Conservation (phyloP, 1,140 invertebrate species). For the Telenomus remus region DNA sequence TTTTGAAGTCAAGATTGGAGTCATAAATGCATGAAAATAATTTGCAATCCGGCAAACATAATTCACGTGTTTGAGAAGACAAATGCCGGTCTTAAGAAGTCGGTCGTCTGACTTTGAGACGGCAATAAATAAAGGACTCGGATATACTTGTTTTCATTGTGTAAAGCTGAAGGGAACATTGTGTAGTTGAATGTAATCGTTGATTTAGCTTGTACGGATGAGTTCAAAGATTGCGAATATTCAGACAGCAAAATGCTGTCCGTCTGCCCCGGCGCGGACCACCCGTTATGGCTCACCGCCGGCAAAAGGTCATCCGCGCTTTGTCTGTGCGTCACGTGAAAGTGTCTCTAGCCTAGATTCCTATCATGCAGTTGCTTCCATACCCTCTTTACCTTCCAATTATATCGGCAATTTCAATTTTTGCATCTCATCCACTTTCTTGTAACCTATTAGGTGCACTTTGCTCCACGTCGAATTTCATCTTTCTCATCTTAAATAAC, state of each 20-base stretch:
- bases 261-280: slow-evolving; percentile 13
- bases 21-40: neutral
- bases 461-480: too few species aligned
- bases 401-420: slow-evolving; percentile 22
- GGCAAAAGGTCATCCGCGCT: slow-evolving; percentile 48
- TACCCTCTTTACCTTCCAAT: slow-evolving; percentile 12
- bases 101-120: slow-evolving; percentile 2
- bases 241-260: slow-evolving; percentile 29
- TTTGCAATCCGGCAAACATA: too few species aligned
- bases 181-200: slow-evolving; percentile 3
- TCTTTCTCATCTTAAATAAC: too few species aligned
- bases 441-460: too few species aligned
- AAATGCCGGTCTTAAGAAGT: neutral
- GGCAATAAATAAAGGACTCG: slow-evolving; percentile 1
- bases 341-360: slow-evolving; percentile 57
- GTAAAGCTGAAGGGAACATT: slow-evolving; percentile 1
- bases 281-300: slow-evolving; percentile 34
- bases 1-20: neutral
- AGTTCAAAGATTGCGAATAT: slow-evolving; percentile 19
- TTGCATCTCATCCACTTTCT: slow-evolving; percentile 13
- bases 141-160: slow-evolving; percentile 3
- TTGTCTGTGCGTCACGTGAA: slow-evolving; percentile 48
- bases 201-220: slow-evolving; percentile 8
- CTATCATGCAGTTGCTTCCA: slow-evolving; percentile 31
- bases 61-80: neutral